A percentile compares a stretch with the other conserved stretches of the same genome.
Conservation (phyloP, 2,113 vertebrate species). For the Sorex araneus region DNA sequence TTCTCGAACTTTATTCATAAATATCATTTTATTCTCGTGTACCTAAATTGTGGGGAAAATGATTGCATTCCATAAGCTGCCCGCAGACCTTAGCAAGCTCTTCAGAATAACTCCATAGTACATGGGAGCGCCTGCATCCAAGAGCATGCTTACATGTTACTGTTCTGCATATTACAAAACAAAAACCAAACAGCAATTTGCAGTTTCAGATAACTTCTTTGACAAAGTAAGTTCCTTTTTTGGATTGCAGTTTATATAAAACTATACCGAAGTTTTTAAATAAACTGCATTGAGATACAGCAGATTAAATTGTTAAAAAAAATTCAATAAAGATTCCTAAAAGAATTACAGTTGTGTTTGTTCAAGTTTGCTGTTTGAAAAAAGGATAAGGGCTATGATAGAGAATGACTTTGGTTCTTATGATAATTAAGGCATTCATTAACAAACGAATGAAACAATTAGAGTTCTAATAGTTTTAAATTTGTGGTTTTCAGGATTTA, state of each 20-base stretch:
- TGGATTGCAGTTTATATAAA: slow-evolving; percentile 87
- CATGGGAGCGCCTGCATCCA: slow-evolving; percentile 75
- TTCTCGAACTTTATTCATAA: slow-evolving; percentile 66
- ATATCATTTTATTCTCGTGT: slow-evolving; percentile 84
- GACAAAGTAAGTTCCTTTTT: slow-evolving; percentile 86
- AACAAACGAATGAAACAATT: slow-evolving; percentile 10
- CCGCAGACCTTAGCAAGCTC: slow-evolving; percentile 85
- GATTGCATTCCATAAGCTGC: slow-evolving; percentile 81
- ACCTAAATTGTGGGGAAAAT: slow-evolving; percentile 72
- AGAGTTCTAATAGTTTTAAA: slow-evolving; percentile 56
- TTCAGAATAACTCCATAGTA: slow-evolving; percentile 80
- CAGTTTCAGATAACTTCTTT: slow-evolving; percentile 85
- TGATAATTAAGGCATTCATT: slow-evolving; percentile 37
- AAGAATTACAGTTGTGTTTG: slow-evolving; percentile 80
- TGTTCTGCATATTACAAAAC: slow-evolving; percentile 85
- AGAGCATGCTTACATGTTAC: slow-evolving; percentile 87
- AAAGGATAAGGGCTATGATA: slow-evolving; percentile 36
- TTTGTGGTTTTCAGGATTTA: slow-evolving; percentile 60
- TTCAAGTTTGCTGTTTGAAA: slow-evolving; percentile 85
- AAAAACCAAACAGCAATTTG: slow-evolving; percentile 70
- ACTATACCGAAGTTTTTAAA: slow-evolving; percentile 70
- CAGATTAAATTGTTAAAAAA: slow-evolving; percentile 84
- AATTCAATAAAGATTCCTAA: slow-evolving; percentile 89
- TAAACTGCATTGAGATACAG: slow-evolving; percentile 85
- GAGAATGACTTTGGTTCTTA: slow-evolving; percentile 1